These are phyloP conservation scores for Chrosomus eos DNA, from an alignment of 2,797 vertebrate species.

Conservation along the genomic window DNA sequence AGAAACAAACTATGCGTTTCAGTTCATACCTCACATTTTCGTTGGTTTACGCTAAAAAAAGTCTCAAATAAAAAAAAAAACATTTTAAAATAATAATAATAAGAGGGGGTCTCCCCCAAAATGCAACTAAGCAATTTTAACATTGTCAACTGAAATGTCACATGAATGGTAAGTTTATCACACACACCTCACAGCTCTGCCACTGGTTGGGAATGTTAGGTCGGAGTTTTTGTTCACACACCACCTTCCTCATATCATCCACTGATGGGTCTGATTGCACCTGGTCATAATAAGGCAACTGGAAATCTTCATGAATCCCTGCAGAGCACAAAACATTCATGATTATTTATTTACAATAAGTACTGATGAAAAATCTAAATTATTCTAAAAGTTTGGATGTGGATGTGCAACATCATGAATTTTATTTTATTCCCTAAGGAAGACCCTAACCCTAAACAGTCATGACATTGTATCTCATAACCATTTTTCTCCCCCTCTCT, in stretches of 20 bases:
- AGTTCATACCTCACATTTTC: not conserved
- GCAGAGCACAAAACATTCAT: not conserved
- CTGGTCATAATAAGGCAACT: constrained; percentile 95
- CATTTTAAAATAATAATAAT: too few species aligned
- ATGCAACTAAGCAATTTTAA: too few species aligned
- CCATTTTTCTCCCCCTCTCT: not conserved
- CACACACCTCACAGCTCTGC: constrained; percentile 96
- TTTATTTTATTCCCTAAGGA: not conserved
- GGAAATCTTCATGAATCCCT: constrained; percentile 94
- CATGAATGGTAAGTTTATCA: not conserved
- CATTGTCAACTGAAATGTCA: constrained; percentile 1
- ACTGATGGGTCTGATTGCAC: constrained; percentile 97
- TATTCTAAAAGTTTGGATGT: not conserved
- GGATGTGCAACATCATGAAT: not conserved
- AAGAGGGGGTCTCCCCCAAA: too few species aligned
- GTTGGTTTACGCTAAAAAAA: not conserved
- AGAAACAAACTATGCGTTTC: not conserved
- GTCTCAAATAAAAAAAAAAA: not conserved
- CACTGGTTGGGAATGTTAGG: constrained; percentile 96
- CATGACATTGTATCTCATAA: not conserved
- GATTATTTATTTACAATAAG: not conserved
- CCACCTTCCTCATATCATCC: constrained; percentile 94
- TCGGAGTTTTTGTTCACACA: constrained; percentile 94
- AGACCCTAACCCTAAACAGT: not conserved
- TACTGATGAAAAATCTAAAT: not conserved